phyloP scores from a whole-genome alignment of 2,113 vertebrate genomes.

The Erpornis zantholeuca region DNA sequence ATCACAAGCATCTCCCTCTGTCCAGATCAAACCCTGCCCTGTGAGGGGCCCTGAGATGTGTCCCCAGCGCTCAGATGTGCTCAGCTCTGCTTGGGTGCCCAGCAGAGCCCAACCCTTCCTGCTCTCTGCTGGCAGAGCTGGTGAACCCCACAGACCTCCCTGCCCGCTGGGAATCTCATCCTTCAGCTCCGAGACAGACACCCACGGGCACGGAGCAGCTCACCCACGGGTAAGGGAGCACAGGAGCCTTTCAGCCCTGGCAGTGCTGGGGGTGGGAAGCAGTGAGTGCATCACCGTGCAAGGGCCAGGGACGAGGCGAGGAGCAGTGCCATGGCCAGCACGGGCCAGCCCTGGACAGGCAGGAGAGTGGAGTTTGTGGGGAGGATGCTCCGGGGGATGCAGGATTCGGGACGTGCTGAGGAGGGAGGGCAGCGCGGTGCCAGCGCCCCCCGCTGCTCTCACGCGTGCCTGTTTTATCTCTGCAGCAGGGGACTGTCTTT shows the following conservation, averaged over 20 bases:
- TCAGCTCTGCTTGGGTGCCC: background rate
- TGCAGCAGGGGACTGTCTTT: background rate
- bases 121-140: background rate
- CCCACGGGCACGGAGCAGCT: too few relatives aligned
- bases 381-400: background rate
- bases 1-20: background rate
- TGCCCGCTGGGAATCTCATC: background rate
- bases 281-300: background rate
- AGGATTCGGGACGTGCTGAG: rapidly evolving
- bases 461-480: background rate
- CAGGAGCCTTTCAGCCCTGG: background rate
- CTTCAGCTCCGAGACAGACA: background rate
- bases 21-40: background rate
- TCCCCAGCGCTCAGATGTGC: background rate
- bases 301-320: rapidly evolving
- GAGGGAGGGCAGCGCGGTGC: background rate
- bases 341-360: too few relatives aligned
- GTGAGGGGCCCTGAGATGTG: rapidly evolving
- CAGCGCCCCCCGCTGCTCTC: background rate
- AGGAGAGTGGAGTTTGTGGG: background rate
- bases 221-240: rapidly evolving
- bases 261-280: background rate
- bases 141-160: background rate
- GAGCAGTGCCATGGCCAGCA: background rate
- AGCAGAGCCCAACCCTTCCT: background rate